Conservation (phyloP, 2,797 vertebrate species). For the Coreius guichenoti region DNA sequence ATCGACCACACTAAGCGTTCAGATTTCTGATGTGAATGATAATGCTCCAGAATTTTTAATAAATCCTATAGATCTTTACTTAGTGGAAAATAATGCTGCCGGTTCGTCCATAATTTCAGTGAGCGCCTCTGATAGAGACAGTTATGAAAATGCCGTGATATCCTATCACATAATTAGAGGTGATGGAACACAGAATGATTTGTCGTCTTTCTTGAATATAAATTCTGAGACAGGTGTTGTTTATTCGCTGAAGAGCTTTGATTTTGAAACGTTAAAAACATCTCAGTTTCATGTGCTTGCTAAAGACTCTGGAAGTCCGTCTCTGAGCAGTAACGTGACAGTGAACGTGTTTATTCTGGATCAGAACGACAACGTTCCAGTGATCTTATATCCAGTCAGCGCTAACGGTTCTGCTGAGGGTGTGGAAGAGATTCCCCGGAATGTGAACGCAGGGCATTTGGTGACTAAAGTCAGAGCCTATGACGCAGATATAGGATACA, state of each 20-base stretch:
- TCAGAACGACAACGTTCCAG: too few species aligned
- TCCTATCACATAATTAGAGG: slow-evolving; percentile 58
- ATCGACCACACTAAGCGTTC: slow-evolving; percentile 64
- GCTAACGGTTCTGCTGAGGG: too few species aligned
- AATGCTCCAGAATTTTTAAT: slow-evolving; percentile 67
- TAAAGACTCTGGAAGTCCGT: slow-evolving; percentile 62
- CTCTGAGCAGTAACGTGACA: too few species aligned
- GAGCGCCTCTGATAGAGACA: slow-evolving; percentile 64
- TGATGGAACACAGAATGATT: slow-evolving; percentile 32
- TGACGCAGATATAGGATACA: too few species aligned
- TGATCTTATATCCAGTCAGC: too few species aligned
- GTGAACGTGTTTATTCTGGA: too few species aligned
- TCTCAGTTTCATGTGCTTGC: slow-evolving; percentile 64
- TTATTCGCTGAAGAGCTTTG: slow-evolving; percentile 49
- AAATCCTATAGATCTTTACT: slow-evolving; percentile 63
- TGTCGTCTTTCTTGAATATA: slow-evolving; percentile 59
- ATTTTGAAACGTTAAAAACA: slow-evolving; percentile 66
- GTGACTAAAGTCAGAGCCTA: too few species aligned
- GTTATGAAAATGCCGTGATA: slow-evolving; percentile 63
- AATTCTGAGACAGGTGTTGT: slow-evolving; percentile 53
- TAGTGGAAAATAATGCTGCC: slow-evolving; percentile 70
- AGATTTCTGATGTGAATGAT: slow-evolving; percentile 76
- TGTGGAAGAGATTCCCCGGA: too few species aligned
- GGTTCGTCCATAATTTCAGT: slow-evolving; percentile 66
- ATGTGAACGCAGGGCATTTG: too few species aligned